These are phyloP conservation scores for Hirtodrosophila duncani DNA, from an alignment of 2,888 invertebrate species.

Conservation along the genomic window DNA sequence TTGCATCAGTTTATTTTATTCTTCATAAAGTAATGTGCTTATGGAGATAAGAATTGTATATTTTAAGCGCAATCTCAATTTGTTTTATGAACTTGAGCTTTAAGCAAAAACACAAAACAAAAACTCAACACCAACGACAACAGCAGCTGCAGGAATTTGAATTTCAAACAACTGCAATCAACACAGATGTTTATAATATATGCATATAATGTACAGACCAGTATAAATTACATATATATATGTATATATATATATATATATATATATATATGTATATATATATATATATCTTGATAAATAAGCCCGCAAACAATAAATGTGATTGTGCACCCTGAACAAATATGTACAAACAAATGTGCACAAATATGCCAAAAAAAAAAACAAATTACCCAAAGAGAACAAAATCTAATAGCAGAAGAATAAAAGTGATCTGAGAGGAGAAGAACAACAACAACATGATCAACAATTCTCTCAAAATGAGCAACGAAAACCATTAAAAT, in stretches of 20 bases:
- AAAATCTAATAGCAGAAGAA: slow-evolving; percentile 4
- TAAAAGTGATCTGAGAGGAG: neutral
- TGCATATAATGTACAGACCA: neutral
- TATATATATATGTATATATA: neutral
- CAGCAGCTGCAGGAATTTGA: slow-evolving; percentile 25
- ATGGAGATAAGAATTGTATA: slow-evolving; percentile 14
- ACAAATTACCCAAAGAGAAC: neutral
- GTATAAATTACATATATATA: slow-evolving; percentile 4
- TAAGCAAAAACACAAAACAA: neutral
- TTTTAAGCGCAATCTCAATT: slow-evolving; percentile 15
- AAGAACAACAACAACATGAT: neutral
- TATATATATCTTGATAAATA: slow-evolving; percentile 1
- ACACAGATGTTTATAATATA: slow-evolving; percentile 27
- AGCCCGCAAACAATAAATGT: neutral
- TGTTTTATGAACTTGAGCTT: neutral
- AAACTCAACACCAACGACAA: neutral
- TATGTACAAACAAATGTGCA: slow-evolving; percentile 8
- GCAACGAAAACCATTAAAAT: slow-evolving; percentile 18
- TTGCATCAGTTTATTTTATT: neutral
- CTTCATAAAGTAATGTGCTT: neutral
- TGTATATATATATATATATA: slow-evolving; percentile 5
- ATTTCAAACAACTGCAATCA: slow-evolving; percentile 9
- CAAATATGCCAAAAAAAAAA: slow-evolving; percentile 12
- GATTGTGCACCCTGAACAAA: neutral
- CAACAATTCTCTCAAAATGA: slow-evolving; percentile 8